Conservation (phyloP, 2,113 vertebrate genomes). For the Bostrychus sinensis region DNA sequence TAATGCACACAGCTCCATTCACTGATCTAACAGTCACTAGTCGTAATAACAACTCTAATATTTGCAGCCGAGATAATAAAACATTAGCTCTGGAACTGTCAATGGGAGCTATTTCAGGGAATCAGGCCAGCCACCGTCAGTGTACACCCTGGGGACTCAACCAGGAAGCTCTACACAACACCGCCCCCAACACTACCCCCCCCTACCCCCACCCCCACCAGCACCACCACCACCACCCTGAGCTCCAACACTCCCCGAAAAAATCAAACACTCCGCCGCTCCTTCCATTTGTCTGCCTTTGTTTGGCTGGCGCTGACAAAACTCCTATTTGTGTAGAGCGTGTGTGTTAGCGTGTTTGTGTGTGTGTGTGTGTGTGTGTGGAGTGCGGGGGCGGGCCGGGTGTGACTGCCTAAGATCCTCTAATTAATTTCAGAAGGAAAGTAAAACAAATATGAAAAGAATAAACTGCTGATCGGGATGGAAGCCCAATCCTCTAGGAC, state of each 20-base stretch:
- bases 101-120: conserved; percentile 61
- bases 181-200: neutral
- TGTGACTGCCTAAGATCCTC: conserved; percentile 51
- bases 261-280: conserved; percentile 35
- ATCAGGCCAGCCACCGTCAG: conserved; percentile 62
- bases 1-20: neutral
- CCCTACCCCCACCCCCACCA: neutral
- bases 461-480: conserved; percentile 29
- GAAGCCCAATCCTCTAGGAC: conserved; percentile 28
- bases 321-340: conserved; percentile 49
- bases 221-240: conserved; percentile 15
- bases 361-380: too few relatives aligned
- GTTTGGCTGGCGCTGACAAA: conserved; percentile 59
- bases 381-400: conserved; percentile 24
- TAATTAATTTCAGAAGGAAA: conserved; percentile 71
- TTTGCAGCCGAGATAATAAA: conserved; percentile 10
- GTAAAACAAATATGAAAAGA: conserved; percentile 65
- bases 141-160: conserved; percentile 46
- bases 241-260: conserved; percentile 8
- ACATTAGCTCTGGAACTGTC: conserved; percentile 11
- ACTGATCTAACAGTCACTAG: neutral
- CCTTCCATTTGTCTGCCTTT: conserved; percentile 44
- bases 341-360: too few relatives aligned
- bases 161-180: conserved; percentile 33
- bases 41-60: conserved; percentile 7